A percentile compares a stretch with the other conserved stretches of the same genome.
Evolutionary conservation across 2,888 invertebrate genomes (phyloP).

Genomic region (Hylaea fasciaria): DNA sequence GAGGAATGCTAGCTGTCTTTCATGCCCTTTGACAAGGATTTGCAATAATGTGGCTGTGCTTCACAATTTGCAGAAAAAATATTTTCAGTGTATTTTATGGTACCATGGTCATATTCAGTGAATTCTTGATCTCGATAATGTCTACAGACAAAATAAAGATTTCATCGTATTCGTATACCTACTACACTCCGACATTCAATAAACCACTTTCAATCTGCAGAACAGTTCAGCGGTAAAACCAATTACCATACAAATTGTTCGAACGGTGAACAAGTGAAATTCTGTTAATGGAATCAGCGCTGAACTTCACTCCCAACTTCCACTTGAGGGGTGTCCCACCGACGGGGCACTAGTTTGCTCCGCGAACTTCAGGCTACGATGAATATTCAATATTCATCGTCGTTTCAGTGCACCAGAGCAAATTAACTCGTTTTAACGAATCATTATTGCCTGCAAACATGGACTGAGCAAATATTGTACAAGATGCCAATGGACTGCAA

Average conservation of each 20-base stretch:
- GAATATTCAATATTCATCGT: slow-evolving; percentile 65
- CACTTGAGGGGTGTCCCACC: slow-evolving; percentile 52
- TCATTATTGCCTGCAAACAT: slow-evolving; percentile 21
- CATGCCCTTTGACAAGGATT: slow-evolving; percentile 7
- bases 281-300: slow-evolving; percentile 49
- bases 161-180: no score
- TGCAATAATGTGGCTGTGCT: slow-evolving; percentile 22
- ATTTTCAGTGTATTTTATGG: no score
- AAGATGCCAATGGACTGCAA: background rate
- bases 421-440: slow-evolving; percentile 27
- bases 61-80: background rate
- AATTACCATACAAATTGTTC: slow-evolving; percentile 42
- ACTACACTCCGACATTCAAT: background rate
- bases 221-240: slow-evolving; percentile 32
- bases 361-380: slow-evolving; percentile 47
- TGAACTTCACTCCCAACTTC: slow-evolving; percentile 44
- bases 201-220: background rate
- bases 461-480: slow-evolving; percentile 1
- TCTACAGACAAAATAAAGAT: no score
- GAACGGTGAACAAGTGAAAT: slow-evolving; percentile 41
- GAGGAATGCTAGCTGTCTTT: slow-evolving; percentile 26
- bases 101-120: no score
- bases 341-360: slow-evolving; percentile 52
- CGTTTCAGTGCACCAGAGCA: slow-evolving; percentile 39
- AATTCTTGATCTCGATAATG: no score